Percentiles rank a stretch among this genome's conserved stretches.
phyloP scores from a whole-genome alignment of 2,113 vertebrate species.

The Solea solea region DNA sequence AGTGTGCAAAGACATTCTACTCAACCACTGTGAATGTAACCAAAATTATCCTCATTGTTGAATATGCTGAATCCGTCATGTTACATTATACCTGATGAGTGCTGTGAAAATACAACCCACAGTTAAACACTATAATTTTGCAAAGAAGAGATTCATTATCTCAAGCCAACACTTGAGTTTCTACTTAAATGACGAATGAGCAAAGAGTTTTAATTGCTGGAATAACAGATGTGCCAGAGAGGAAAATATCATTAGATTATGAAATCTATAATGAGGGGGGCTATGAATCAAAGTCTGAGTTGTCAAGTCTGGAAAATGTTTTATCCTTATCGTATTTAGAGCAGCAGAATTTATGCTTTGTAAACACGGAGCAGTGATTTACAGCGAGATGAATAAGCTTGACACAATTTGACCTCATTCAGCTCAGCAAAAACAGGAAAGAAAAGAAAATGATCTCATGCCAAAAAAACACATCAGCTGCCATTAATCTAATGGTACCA shows the following conservation, averaged over 20 bases:
- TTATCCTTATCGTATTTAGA: neutral
- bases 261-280: neutral
- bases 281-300: neutral
- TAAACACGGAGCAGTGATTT: neutral
- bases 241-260: constrained; percentile 3
- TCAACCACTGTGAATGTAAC: neutral
- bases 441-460: neutral
- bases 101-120: neutral
- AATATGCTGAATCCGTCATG: neutral
- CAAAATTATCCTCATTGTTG: neutral
- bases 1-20: neutral
- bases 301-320: neutral
- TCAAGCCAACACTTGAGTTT: neutral
- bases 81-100: neutral
- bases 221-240: neutral
- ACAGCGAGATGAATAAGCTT: neutral
- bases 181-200: neutral
- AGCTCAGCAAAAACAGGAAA: neutral
- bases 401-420: neutral
- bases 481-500: neutral
- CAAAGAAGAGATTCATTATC: neutral
- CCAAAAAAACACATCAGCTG: constrained; percentile 1
- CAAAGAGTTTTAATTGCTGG: neutral
- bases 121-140: neutral
- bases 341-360: neutral